Base-by-base conservation (phyloP, 2,113 vertebrate species). In the Anthoscopus minutus region DNA sequence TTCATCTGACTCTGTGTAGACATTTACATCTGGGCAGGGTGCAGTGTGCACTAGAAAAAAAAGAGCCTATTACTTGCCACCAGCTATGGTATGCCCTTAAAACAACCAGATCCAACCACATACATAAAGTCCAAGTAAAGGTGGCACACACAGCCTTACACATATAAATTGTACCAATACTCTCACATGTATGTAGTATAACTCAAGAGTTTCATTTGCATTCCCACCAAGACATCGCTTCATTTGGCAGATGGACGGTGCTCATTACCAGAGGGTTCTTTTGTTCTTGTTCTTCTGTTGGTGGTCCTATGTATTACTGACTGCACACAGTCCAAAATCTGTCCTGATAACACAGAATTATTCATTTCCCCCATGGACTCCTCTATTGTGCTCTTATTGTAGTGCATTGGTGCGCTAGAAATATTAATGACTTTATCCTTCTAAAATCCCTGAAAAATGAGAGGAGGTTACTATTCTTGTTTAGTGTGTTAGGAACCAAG, bases 291-390 rank as follows among this genome's bases (percentile, higher is more conserved):
- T 81, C 50, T 91, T 89, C 73, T 66, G 53, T 37, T 90, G 89
- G 84, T 93, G 89, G 91, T 82, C 87, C 81, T 73, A 80, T 54
- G 78, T 80, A 76, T 91, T 87, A 92, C 13, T 91, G 89, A 77
- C 89, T 69, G 40, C 44, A 67, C n/a, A 79, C 57, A 6, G 4
- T 45, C 74, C 95, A 80, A 95, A 94, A 87, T 33, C 66, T 8
- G 7, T 23, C 38, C 54, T 33, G 74, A 93, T 88, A 70, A 96
- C 31, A 94, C 44, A 72, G 91, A 92, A 92, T 91, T 91, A 94
- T 93, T 96, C 13, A 93, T 89, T 91, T 92, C 40, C 73, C 71
- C 56, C 35, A 47, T 54, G 51, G 87, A 82, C 58, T 72, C 58
- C 69, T 91, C 42, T 80, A 8, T 89, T 79, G 70, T 92, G 45